These are phyloP conservation scores for Vollenhovia emeryi DNA, from an alignment of 1,140 invertebrate species.

Conservation along the genomic window DNA sequence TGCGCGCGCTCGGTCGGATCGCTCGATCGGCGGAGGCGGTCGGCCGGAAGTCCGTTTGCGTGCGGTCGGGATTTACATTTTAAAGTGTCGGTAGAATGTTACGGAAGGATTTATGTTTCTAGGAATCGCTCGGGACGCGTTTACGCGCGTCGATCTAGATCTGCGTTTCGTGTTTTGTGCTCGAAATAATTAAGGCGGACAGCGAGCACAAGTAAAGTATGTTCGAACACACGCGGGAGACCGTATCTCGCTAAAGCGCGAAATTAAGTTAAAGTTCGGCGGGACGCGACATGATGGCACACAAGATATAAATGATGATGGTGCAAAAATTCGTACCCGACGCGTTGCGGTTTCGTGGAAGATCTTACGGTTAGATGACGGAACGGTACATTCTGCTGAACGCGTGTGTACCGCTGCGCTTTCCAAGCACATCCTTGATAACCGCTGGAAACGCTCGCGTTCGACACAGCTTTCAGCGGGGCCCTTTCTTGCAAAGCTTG, in stretches of 20 bases:
- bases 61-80: conserved; percentile 43
- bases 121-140: neutral
- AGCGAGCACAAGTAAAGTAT: neutral
- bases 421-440: conserved; percentile 51
- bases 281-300: conserved; percentile 3
- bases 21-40: conserved; percentile 7
- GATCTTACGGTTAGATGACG: conserved; percentile 62
- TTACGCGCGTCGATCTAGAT: neutral
- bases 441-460: conserved; percentile 48
- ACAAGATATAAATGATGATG: conserved; percentile 35
- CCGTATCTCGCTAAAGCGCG: conserved; percentile 49
- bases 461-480: conserved; percentile 49
- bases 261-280: conserved; percentile 33
- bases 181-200: neutral
- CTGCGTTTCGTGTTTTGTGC: conserved; percentile 15
- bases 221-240: neutral
- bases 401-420: conserved; percentile 55
- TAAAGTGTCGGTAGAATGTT: conserved; percentile 10
- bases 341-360: conserved; percentile 67
- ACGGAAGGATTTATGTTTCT: conserved; percentile 29
- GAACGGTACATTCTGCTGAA: conserved; percentile 68
- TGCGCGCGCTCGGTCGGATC: neutral
- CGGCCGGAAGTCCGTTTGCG: conserved; percentile 38
- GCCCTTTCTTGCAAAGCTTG: conserved; percentile 49
- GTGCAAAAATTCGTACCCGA: conserved; percentile 62